Evolutionary conservation across 2,888 invertebrate species (phyloP).

Genomic region (Coleophora flavipennella): DNA sequence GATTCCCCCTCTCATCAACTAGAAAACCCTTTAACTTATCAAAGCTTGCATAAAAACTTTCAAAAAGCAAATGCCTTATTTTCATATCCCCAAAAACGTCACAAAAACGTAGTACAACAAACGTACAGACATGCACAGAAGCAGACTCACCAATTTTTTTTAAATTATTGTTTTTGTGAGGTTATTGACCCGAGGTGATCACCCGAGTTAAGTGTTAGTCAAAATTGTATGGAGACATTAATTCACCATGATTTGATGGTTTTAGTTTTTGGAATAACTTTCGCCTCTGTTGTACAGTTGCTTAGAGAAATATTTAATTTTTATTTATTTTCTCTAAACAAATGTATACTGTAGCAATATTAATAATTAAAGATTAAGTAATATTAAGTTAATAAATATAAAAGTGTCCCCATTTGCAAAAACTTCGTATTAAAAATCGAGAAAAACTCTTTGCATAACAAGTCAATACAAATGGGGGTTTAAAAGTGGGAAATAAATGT

Average conservation of each 20-base stretch:
- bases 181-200: slow-evolving; percentile 29
- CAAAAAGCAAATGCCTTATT: too few relatives aligned
- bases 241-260: slow-evolving; percentile 12
- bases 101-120: too few relatives aligned
- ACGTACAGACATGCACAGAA: slow-evolving; percentile 48
- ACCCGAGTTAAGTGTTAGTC: slow-evolving; percentile 38
- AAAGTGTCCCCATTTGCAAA: background rate
- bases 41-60: too few relatives aligned
- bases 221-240: slow-evolving; percentile 13
- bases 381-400: too few relatives aligned
- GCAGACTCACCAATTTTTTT: slow-evolving; percentile 38
- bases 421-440: too few relatives aligned
- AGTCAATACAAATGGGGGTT: too few relatives aligned
- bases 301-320: too few relatives aligned
- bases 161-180: background rate
- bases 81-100: background rate
- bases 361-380: too few relatives aligned
- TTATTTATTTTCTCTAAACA: slow-evolving; percentile 7
- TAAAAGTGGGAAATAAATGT: too few relatives aligned
- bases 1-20: too few relatives aligned
- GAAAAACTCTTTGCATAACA: too few relatives aligned
- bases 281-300: slow-evolving; percentile 19
- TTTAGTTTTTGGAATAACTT: slow-evolving; percentile 20
- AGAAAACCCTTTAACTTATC: too few relatives aligned
- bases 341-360: slow-evolving; percentile 3